These are phyloP conservation scores for Phoxinus phoxinus DNA, from an alignment of 2,113 vertebrate species.

Conservation along the genomic window DNA sequence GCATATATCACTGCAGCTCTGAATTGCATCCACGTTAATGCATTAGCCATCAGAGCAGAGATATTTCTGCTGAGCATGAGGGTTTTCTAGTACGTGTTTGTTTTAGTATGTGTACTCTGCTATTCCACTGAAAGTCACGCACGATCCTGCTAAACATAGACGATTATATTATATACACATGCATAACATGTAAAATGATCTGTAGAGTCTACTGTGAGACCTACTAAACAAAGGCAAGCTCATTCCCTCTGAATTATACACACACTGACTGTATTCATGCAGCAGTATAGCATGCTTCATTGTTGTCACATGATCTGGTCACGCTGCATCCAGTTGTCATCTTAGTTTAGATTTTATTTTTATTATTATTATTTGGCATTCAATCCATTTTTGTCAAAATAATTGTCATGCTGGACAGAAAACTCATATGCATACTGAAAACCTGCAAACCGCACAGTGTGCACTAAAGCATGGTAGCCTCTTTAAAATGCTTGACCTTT, in stretches of 20 bases:
- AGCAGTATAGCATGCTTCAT: background rate
- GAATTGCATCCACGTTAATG: background rate
- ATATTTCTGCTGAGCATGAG: background rate
- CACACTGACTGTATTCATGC: background rate
- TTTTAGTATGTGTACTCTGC: background rate
- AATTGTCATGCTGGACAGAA: background rate
- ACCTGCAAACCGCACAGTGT: background rate
- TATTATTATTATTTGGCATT: background rate
- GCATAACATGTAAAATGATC: slow-evolving; percentile 2
- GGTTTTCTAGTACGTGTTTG: background rate
- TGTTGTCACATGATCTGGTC: background rate
- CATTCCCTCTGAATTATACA: background rate
- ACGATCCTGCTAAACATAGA: slow-evolving; percentile 8
- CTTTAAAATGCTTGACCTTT: background rate
- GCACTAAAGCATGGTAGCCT: background rate
- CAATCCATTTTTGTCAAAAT: background rate
- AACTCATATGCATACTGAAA: background rate
- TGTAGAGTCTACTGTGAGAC: background rate
- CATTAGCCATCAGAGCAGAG: background rate
- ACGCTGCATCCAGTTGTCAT: background rate
- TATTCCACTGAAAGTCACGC: background rate
- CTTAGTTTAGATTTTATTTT: background rate
- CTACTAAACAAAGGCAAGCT: background rate
- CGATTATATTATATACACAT: background rate
- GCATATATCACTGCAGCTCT: background rate